These are phyloP conservation scores for Melanostoma mellinum DNA, from an alignment of 2,888 invertebrate genomes.

Conservation along the genomic window DNA sequence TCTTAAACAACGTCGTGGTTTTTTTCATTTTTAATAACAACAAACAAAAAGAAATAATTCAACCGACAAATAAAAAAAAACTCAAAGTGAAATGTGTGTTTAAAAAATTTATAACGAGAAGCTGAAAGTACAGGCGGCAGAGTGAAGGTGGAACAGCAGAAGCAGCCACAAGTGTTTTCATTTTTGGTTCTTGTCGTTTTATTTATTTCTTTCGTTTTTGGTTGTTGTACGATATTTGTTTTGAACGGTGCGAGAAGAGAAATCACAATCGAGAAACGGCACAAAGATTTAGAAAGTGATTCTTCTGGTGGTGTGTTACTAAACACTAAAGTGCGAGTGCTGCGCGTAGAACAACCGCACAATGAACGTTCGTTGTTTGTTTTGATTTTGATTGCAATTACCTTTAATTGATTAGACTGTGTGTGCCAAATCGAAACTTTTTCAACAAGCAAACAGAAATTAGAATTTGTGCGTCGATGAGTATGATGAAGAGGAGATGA, in stretches of 20 bases:
- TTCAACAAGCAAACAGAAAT: background rate
- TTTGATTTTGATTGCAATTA: constrained; percentile 4
- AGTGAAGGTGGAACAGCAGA: constrained; percentile 35
- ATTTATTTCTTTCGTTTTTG: too few species aligned
- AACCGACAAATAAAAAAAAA: constrained; percentile 32
- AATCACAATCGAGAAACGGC: constrained; percentile 45
- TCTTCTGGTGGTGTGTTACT: constrained; percentile 32
- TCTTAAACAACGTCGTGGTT: constrained; percentile 29
- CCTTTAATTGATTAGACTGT: constrained; percentile 5
- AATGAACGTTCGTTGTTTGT: constrained; percentile 15
- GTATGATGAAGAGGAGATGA: constrained; percentile 60
- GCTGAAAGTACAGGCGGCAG: constrained; percentile 20
- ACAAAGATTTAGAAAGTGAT: constrained; percentile 63
- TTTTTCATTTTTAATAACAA: constrained; percentile 19
- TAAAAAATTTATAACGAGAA: constrained; percentile 26
- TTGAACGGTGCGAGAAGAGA: constrained; percentile 56
- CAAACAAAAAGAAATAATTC: constrained; percentile 24
- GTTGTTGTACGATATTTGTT: constrained; percentile 52
- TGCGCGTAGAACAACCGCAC: constrained; percentile 28
- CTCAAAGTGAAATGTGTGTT: constrained; percentile 54
- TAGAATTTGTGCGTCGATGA: background rate
- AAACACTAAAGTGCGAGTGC: constrained; percentile 25
- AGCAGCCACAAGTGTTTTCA: constrained; percentile 66
- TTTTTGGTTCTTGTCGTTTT: constrained; percentile 17
- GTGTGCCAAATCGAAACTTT: background rate